Conservation (phyloP, 2,888 invertebrate genomes). For the Sesamia inferens region DNA sequence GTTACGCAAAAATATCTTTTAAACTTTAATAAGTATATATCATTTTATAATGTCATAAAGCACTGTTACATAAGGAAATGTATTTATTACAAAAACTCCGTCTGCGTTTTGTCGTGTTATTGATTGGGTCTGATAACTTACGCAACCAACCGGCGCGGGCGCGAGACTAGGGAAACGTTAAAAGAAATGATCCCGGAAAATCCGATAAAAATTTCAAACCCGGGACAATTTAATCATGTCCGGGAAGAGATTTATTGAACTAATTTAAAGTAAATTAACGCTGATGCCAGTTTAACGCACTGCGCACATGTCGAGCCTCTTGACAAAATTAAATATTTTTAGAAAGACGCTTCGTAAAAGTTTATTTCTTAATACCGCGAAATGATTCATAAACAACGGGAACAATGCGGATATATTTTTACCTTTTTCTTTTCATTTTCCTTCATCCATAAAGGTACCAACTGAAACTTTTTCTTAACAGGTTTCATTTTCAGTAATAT, state of each 20-base stretch:
- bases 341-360: constrained; percentile 59
- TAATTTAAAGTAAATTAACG: constrained; percentile 77
- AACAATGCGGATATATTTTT: constrained; percentile 26
- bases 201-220: constrained; percentile 41
- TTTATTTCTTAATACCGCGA: constrained; percentile 67
- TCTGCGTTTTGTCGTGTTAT: constrained; percentile 40
- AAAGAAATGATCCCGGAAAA: constrained; percentile 59
- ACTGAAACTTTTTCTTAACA: constrained; percentile 10
- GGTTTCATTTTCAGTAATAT: constrained; percentile 9
- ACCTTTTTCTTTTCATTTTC: constrained; percentile 2
- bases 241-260: constrained; percentile 73
- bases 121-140: constrained; percentile 38
- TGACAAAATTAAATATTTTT: constrained; percentile 76
- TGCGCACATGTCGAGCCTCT: constrained; percentile 67
- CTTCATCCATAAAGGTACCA: neutral
- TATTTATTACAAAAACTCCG: constrained; percentile 35
- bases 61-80: constrained; percentile 42
- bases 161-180: constrained; percentile 31
- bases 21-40: constrained; percentile 4
- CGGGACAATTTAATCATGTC: constrained; percentile 60
- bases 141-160: constrained; percentile 28
- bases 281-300: constrained; percentile 67
- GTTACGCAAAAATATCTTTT: neutral
- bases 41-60: constrained; percentile 14
- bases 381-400: constrained; percentile 47